phyloP scores from a whole-genome alignment of 2,888 invertebrate genomes.

The Pheosia gnoma region DNA sequence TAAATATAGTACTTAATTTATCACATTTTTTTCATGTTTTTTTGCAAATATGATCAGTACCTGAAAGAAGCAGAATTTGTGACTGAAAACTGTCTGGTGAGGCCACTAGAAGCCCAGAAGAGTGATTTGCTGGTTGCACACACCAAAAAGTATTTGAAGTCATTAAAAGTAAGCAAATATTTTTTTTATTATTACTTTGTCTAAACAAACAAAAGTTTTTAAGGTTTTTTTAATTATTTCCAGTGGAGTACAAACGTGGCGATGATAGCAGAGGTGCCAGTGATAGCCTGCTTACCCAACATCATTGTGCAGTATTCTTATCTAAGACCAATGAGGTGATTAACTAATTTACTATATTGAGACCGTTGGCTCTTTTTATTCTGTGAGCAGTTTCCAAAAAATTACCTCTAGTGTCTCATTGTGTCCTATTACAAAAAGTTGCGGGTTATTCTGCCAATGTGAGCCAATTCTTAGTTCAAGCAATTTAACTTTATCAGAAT shows the following conservation, averaged over 20 bases:
- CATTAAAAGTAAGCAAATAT: conserved; percentile 85
- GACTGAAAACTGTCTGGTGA: conserved; percentile 85
- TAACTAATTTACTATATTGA: too few relatives aligned
- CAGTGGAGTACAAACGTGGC: conserved; percentile 93
- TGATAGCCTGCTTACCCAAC: conserved; percentile 90
- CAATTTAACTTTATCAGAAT: too few relatives aligned
- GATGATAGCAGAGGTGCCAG: conserved; percentile 90
- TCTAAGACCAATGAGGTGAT: conserved; percentile 89
- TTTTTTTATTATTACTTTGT: not conserved
- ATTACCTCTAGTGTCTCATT: too few relatives aligned
- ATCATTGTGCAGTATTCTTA: conserved; percentile 89
- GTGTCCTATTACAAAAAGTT: too few relatives aligned
- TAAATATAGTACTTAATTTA: too few relatives aligned
- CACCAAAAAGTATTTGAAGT: conserved; percentile 88
- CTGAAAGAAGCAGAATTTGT: conserved; percentile 86
- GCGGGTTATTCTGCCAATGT: too few relatives aligned
- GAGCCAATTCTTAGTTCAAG: too few relatives aligned
- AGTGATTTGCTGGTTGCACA: conserved; percentile 91
- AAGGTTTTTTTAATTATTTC: conserved; percentile 29
- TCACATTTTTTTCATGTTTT: conserved; percentile 22
- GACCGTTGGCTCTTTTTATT: too few relatives aligned
- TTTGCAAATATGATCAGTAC: too few relatives aligned
- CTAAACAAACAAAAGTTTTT: too few relatives aligned
- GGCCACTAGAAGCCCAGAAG: conserved; percentile 88
- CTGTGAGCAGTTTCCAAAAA: too few relatives aligned